These are phyloP conservation scores for Zaprionus nigranus DNA, from an alignment of 1,140 invertebrate genomes.

Conservation along the genomic window DNA sequence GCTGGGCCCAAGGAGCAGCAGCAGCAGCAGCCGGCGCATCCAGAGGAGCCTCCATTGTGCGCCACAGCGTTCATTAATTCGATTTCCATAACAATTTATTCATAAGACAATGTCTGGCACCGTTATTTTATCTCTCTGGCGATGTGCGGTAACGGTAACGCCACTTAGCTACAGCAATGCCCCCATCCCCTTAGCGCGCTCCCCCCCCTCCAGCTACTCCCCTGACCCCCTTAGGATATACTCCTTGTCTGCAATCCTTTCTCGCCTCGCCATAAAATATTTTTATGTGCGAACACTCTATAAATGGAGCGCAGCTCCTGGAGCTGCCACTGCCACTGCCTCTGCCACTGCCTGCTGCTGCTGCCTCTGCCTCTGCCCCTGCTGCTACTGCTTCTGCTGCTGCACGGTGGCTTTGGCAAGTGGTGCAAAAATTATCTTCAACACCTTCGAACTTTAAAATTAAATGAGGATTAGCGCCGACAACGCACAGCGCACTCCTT, in stretches of 20 bases:
- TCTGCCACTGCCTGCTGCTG: slow-evolving; percentile 13
- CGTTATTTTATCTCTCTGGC: slow-evolving; percentile 84
- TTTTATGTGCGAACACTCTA: slow-evolving; percentile 84
- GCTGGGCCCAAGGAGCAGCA: slow-evolving; percentile 24
- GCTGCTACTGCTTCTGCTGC: slow-evolving; percentile 13
- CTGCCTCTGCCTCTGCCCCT: neutral
- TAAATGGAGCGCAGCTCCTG: slow-evolving; percentile 61
- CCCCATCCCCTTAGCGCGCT: neutral
- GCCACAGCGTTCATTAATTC: slow-evolving; percentile 84
- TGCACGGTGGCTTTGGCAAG: slow-evolving; percentile 34
- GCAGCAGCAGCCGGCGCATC: slow-evolving; percentile 27
- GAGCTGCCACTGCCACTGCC: neutral
- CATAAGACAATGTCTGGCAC: slow-evolving; percentile 85
- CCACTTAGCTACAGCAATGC: slow-evolving; percentile 68
- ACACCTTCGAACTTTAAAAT: slow-evolving; percentile 84
- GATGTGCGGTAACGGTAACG: slow-evolving; percentile 84
- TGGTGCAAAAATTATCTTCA: slow-evolving; percentile 84
- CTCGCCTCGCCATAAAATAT: slow-evolving; percentile 79
- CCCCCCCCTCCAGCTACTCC: neutral
- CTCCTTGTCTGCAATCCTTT: slow-evolving; percentile 75
- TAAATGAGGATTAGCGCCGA: slow-evolving; percentile 84
- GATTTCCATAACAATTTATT: slow-evolving; percentile 85
- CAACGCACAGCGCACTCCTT: slow-evolving; percentile 58
- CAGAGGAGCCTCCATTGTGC: slow-evolving; percentile 61
- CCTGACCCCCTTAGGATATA: slow-evolving; percentile 1